phyloP scores from a whole-genome alignment of 2,113 vertebrate genomes.

The Murina feae region DNA sequence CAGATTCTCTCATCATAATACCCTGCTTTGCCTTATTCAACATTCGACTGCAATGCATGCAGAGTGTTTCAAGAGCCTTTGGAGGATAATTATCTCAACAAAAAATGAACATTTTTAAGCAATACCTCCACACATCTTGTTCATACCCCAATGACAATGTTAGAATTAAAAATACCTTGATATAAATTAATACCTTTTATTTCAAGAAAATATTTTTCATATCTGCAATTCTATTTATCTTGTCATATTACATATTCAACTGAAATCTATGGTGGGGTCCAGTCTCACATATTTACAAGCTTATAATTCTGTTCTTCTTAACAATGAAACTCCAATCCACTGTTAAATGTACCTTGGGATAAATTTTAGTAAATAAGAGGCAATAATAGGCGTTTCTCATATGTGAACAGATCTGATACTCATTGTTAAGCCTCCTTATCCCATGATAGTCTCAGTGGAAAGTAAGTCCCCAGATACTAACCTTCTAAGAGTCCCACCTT shows the following conservation, averaged over 20 bases:
- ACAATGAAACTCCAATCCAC: neutral
- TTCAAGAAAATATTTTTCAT: conserved; percentile 37
- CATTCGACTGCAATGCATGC: neutral
- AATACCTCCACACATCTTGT: neutral
- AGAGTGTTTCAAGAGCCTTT: neutral
- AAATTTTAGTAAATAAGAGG: neutral
- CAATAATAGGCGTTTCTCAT: neutral
- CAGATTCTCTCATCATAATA: neutral
- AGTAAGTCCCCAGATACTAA: neutral
- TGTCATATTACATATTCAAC: neutral
- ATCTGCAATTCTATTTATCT: neutral
- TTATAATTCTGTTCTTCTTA: neutral
- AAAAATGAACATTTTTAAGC: neutral
- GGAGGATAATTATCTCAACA: neutral
- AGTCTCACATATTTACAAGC: neutral
- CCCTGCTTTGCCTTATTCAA: neutral
- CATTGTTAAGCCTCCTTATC: neutral
- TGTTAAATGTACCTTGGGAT: neutral
- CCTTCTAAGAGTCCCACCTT: neutral
- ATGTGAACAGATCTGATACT: neutral
- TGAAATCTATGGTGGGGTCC: neutral
- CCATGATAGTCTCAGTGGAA: neutral
- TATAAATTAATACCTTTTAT: conserved; percentile 17
- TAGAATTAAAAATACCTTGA: conserved; percentile 14
- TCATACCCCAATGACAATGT: neutral